Evolutionary conservation across 2,797 vertebrate genomes (phyloP), one percentile per base, ranked within the genome.

Genomic region (Malacoctenus gilli): DNA sequence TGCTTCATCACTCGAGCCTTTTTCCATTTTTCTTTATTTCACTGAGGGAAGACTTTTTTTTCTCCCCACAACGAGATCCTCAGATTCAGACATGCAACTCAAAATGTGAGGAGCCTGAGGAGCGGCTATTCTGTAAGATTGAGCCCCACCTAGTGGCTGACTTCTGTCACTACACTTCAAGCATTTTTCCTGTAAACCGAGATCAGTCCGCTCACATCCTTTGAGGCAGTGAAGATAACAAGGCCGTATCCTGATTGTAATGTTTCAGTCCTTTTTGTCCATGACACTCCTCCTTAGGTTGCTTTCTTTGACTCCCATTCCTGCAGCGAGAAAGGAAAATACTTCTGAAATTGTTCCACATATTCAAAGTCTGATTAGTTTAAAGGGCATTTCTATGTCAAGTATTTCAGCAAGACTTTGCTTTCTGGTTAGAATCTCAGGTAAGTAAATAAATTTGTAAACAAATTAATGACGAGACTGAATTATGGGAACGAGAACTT

Each of bases 291-390:
- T 42, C 36, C n/a, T 87, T 95, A 96, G 68, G 91, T 92, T 65
- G 66, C 70, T 89, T 94, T 96, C 87, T 96, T 98, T 84, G 93
- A 94, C 80, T 97, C 95, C 95, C 95, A 97, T 87, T 96, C 95
- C 95, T 97, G 85, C 52, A 85, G 69, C 6, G 0, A 32, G 30
- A 28, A 28, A 28, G 5, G 25, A 5, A 28, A 28, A 28, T 28
- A 28, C 25, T 11, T 32, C 31, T 32, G 31, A 37, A 25, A 48
- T 34, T 10, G 1, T 10, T 5, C 19, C 31, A n/a, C n/a, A n/a
- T n/a, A n/a, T n/a, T n/a, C n/a, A n/a, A n/a, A n/a, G n/a, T n/a
- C n/a, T n/a, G n/a, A n/a, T n/a, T n/a, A n/a, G n/a, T n/a, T n/a
- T n/a, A n/a, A n/a, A n/a, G n/a, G n/a, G n/a, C n/a, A n/a, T n/a